phyloP scores from a whole-genome alignment of 1,140 invertebrate species.

The Penaeus indicus region DNA sequence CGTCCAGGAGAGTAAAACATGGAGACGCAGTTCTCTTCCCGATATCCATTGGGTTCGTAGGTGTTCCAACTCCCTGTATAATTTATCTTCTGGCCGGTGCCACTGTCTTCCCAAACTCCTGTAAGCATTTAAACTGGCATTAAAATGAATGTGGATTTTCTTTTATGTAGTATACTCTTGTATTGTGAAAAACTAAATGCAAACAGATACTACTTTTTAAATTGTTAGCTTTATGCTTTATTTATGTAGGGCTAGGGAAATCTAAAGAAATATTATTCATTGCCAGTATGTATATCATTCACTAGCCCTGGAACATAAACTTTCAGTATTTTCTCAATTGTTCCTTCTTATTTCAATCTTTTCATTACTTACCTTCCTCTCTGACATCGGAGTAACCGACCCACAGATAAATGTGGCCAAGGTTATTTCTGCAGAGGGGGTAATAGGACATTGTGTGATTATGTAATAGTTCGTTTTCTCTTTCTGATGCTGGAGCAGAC shows the following conservation, averaged over 20 bases:
- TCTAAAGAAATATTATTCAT: neutral
- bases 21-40: neutral
- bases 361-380: neutral
- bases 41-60: neutral
- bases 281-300: too few species aligned
- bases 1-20: neutral
- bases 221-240: neutral
- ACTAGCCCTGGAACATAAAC: too few species aligned
- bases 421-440: neutral
- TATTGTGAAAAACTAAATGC: neutral
- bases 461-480: neutral
- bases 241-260: neutral
- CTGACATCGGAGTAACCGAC: neutral
- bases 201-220: neutral
- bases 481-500: neutral
- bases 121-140: neutral
- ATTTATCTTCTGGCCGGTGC: neutral
- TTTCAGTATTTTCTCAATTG: too few species aligned
- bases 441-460: conserved; percentile 1
- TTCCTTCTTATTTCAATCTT: too few species aligned
- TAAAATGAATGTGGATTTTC: too few species aligned
- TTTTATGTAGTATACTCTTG: too few species aligned
- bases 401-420: conserved; percentile 15
- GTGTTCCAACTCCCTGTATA: conserved; percentile 1
- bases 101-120: conserved; percentile 9